phyloP scores from a whole-genome alignment of 2,888 invertebrate genomes.

The Monoplex corrugatus region DNA sequence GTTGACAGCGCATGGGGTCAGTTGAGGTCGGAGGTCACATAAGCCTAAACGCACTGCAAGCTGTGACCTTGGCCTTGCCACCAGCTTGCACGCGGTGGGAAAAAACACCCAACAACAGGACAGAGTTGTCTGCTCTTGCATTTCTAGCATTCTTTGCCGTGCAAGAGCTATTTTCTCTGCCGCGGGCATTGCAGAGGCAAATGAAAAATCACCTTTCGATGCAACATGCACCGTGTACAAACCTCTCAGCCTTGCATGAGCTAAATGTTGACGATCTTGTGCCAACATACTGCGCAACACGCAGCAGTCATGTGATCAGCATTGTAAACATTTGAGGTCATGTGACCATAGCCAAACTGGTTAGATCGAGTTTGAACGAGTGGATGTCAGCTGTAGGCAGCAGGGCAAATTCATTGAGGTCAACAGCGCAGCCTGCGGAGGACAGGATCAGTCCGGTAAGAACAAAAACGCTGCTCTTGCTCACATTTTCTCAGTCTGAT shows the following conservation, averaged over 20 bases:
- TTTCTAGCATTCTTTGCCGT: background rate
- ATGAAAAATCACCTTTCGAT: background rate
- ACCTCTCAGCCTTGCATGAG: background rate
- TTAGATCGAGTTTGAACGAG: conserved; percentile 50
- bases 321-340: conserved; percentile 37
- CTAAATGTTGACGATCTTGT: no score
- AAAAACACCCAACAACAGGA: no score
- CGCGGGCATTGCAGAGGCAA: no score
- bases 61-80: no score
- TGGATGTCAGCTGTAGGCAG: conserved; percentile 38
- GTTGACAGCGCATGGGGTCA: no score
- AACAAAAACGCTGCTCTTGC: background rate
- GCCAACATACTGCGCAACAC: background rate
- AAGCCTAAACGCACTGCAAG: no score
- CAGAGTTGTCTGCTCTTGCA: background rate
- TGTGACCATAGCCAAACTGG: conserved; percentile 49
- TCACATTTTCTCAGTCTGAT: no score
- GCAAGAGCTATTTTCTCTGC: no score
- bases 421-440: background rate
- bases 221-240: background rate
- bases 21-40: no score
- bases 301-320: conserved; percentile 30
- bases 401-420: conserved; percentile 5
- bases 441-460: conserved; percentile 29
- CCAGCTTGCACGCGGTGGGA: no score